Base-by-base conservation (phyloP, 2,797 vertebrate genomes). In the Chelidonichthys spinosus region DNA sequence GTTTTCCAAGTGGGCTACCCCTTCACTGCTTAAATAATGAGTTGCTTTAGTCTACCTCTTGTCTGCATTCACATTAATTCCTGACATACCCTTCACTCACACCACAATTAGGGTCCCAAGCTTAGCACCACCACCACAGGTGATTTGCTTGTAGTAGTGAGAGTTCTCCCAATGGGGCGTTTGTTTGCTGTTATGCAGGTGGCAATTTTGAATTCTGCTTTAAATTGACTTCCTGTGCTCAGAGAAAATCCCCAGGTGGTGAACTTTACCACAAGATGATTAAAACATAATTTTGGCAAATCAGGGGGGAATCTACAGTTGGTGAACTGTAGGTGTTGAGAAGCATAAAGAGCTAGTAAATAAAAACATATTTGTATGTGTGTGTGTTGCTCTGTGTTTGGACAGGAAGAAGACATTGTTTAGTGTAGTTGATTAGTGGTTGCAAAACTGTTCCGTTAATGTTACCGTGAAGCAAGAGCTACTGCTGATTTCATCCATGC, bases 1-100 rank as follows among this genome's bases (percentile, higher is more conserved):
- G 66, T 61, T 50, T 63, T 60, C 44, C 39, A 59, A 58, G 43
- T 42, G 50, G 77, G 69, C 32, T 13, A 35, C 60, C 32, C 43
- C 37, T 56, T 47, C 69, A 15, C 39, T 17, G 11, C 3, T 63
- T 14, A 46, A 64, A 70, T 63, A 35, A 58, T 32, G n/a, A 39
- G 5, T 4, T 44, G 14, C 43, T 35, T 33, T 3, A 64, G 18
- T 71, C 43, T 36, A 36, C 13, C 8, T 4, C 37, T 62, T 4
- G 33, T 0, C 6, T 11, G n/a, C 25, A 18, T 35, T 59, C 35
- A 37, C 15, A 43, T 39, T 35, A 11, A 50, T 43, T 32, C 39
- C 25, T 43, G 33, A 58, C 60, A 11, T 5, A 7, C 8, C 54
- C 39, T 37, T 17, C 33, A 25, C 25, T 69, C 7, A 50, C 25